A percentile compares a stretch with the other conserved stretches of the same genome.
Conservation (phyloP, 2,113 vertebrate genomes). For the Hypomesus transpacificus region DNA sequence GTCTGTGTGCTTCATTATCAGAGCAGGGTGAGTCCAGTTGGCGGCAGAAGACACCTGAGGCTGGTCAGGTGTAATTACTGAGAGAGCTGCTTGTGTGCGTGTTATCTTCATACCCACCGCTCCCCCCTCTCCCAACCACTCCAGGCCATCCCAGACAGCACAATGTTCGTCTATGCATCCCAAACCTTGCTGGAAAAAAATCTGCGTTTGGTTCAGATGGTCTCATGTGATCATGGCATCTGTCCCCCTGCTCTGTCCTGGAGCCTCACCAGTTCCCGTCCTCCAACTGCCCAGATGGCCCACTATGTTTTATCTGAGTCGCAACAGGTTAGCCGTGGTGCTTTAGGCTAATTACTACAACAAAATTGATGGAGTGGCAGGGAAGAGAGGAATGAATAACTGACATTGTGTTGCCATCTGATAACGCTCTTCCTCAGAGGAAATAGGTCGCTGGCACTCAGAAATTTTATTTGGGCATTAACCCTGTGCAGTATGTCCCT, state of each 20-base stretch:
- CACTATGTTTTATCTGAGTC: constrained; percentile 28
- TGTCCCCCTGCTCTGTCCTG: constrained; percentile 34
- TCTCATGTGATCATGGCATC: constrained; percentile 12
- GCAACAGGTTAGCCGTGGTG: constrained; percentile 54
- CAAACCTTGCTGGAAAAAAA: constrained; percentile 16
- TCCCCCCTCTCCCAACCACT: constrained; percentile 8
- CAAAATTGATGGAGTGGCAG: constrained; percentile 39
- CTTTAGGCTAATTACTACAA: constrained; percentile 57
- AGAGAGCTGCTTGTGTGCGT: constrained; percentile 25
- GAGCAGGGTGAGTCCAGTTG: constrained; percentile 16
- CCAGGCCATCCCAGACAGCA: constrained; percentile 7
- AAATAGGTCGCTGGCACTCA: constrained; percentile 27
- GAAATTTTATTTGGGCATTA: constrained; percentile 19
- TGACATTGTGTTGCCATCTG: constrained; percentile 26
- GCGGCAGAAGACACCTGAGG: constrained; percentile 23
- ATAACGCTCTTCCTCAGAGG: constrained; percentile 20
- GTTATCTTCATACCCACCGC: background rate
- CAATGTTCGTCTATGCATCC: constrained; percentile 32
- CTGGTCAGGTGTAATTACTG: constrained; percentile 51
- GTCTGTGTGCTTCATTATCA: constrained; percentile 28
- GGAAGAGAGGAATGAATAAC: constrained; percentile 45
- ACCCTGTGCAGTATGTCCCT: background rate
- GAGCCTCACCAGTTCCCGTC: constrained; percentile 34
- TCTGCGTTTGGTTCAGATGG: constrained; percentile 39
- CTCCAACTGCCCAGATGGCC: constrained; percentile 47